phyloP scores from a whole-genome alignment of 2,888 invertebrate species.

The Agriopis leucophaearia region DNA sequence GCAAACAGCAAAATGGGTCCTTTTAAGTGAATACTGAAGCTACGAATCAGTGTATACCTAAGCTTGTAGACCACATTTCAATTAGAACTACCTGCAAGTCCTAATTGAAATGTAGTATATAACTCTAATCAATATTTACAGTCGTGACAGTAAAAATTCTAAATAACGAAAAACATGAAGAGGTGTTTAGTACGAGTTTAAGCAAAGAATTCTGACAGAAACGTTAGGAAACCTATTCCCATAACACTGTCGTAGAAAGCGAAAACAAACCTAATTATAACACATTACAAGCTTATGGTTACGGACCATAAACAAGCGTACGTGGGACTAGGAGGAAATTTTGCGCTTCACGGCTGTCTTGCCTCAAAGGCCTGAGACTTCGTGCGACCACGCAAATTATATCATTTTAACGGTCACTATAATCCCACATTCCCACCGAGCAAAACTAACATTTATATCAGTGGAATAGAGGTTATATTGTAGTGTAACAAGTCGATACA shows the following conservation, averaged over 20 bases:
- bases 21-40: too few relatives aligned
- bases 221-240: slow-evolving; percentile 3
- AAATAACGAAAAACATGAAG: neutral
- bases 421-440: slow-evolving; percentile 21
- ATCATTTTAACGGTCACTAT: slow-evolving; percentile 61
- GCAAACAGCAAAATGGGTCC: too few relatives aligned
- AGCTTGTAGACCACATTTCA: too few relatives aligned
- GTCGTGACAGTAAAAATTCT: neutral
- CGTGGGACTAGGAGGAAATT: slow-evolving; percentile 47
- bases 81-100: too few relatives aligned
- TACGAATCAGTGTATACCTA: too few relatives aligned
- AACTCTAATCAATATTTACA: neutral
- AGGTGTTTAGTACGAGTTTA: too few relatives aligned
- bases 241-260: slow-evolving; percentile 13
- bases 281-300: slow-evolving; percentile 8
- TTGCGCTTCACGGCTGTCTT: slow-evolving; percentile 58
- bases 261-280: slow-evolving; percentile 28
- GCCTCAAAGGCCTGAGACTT: slow-evolving; percentile 57
- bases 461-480: slow-evolving; percentile 37
- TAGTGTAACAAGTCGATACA: slow-evolving; percentile 34
- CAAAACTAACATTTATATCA: slow-evolving; percentile 45
- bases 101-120: too few relatives aligned
- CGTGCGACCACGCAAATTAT: slow-evolving; percentile 72
- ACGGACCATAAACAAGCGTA: slow-evolving; percentile 46
- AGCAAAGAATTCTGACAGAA: neutral